phyloP scores from a whole-genome alignment of 2,113 vertebrate species.

The Progne subis region DNA sequence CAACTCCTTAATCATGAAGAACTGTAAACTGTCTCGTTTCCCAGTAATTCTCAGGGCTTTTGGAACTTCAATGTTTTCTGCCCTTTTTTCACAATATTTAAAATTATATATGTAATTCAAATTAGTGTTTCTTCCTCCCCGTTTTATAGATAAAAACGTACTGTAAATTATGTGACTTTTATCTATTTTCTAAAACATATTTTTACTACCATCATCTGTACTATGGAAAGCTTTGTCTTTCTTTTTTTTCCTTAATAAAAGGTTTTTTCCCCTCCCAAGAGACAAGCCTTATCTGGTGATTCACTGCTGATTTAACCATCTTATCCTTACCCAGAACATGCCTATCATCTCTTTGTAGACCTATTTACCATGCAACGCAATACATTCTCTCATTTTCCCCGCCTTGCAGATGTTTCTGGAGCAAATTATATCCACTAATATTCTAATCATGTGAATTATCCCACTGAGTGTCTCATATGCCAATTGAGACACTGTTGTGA shows the following conservation, averaged over 20 bases:
- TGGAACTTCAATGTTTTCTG: background rate
- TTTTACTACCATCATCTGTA: background rate
- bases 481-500: background rate
- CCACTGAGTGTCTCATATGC: background rate
- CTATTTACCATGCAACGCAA: background rate
- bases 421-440: background rate
- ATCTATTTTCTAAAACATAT: background rate
- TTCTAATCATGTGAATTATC: constrained; percentile 37
- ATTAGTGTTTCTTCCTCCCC: fast-evolving
- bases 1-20: background rate
- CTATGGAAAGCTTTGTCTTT: background rate
- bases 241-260: background rate
- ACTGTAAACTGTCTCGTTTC: background rate
- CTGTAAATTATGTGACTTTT: background rate
- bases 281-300: background rate
- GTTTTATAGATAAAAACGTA: background rate
- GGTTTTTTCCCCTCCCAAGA: background rate
- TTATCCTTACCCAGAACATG: background rate
- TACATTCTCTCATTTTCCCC: background rate
- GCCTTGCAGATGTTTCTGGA: background rate
- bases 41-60: background rate
- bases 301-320: background rate
- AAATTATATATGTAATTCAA: background rate
- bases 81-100: background rate
- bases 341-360: background rate